phyloP scores from a whole-genome alignment of 2,797 vertebrate genomes.

The Perodicticus potto region DNA sequence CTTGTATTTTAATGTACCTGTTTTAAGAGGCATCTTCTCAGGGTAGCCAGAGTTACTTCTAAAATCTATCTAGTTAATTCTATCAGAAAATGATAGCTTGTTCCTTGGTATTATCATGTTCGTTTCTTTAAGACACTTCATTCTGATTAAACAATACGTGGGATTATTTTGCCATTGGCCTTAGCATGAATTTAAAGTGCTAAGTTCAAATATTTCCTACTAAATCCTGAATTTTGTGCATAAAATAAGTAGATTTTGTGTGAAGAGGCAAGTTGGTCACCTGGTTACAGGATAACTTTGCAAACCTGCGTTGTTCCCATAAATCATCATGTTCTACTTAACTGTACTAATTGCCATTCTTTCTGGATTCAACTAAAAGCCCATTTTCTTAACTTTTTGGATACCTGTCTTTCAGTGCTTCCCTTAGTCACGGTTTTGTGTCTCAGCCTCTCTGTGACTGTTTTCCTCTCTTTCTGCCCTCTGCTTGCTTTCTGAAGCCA shows the following conservation, averaged over 20 bases:
- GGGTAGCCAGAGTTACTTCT: background rate
- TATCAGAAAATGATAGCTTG: background rate
- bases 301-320: background rate
- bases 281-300: background rate
- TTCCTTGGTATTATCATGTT: background rate
- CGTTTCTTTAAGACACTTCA: background rate
- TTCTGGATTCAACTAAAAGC: conserved; percentile 67
- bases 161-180: background rate
- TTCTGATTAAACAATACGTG: background rate
- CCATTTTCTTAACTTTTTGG: conserved; percentile 50
- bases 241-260: background rate
- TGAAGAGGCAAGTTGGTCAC: background rate
- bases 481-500: conserved; percentile 92
- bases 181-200: background rate
- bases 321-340: conserved; percentile 26
- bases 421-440: conserved; percentile 16
- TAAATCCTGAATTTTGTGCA: background rate
- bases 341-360: conserved; percentile 72
- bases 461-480: conserved; percentile 85
- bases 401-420: conserved; percentile 12
- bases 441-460: conserved; percentile 83
- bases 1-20: background rate
- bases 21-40: background rate
- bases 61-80: background rate
- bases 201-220: conserved; percentile 45